Evolutionary conservation across 2,888 invertebrate genomes (phyloP).

Genomic region (Rhyacophila evoluta): DNA sequence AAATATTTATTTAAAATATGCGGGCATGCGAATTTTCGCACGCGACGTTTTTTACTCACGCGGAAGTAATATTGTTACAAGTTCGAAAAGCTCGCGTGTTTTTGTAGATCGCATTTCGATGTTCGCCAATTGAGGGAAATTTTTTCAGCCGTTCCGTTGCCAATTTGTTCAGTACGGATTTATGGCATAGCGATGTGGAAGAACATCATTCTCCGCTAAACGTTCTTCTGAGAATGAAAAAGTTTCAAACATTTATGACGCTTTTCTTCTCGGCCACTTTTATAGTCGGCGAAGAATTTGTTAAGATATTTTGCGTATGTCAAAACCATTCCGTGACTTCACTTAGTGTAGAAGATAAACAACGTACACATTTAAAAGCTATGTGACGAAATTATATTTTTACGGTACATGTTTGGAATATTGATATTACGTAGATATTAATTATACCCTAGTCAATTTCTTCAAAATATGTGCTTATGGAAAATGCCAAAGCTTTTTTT

Average conservation of each 20-base stretch:
- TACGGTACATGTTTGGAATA: no score
- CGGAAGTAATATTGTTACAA: neutral
- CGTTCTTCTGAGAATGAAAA: neutral
- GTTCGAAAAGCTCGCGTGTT: neutral
- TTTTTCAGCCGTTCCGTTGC: neutral
- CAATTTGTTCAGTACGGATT: neutral
- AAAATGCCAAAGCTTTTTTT: no score
- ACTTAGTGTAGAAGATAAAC: no score
- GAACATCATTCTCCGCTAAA: neutral
- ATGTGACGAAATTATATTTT: no score
- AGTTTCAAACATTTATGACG: neutral
- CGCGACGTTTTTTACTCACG: neutral
- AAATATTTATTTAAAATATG: constrained; percentile 5
- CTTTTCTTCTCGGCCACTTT: neutral
- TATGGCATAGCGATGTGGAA: neutral
- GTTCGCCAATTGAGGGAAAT: neutral
- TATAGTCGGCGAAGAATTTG: no score
- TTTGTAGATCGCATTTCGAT: neutral
- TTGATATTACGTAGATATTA: no score
- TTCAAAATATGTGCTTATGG: no score
- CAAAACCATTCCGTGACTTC: no score
- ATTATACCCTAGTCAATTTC: no score
- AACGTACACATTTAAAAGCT: no score
- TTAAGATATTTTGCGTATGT: no score
- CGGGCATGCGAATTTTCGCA: neutral